These are phyloP conservation scores for Indri indri DNA, from an alignment of 2,113 vertebrate genomes.

Conservation along the genomic window DNA sequence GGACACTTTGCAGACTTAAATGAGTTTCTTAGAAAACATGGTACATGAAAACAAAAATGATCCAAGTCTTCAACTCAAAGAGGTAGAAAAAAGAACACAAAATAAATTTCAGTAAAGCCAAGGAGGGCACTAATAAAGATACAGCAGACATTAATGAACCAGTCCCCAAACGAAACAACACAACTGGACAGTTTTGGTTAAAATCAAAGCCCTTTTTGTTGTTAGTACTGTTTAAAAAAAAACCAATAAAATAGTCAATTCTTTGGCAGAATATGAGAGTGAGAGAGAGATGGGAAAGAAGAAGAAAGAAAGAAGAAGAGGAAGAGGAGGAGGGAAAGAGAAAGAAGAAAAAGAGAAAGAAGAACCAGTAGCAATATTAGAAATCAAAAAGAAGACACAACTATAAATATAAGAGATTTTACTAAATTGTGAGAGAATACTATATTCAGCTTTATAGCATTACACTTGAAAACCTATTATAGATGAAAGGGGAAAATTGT, in stretches of 20 bases:
- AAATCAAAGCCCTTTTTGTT: background rate
- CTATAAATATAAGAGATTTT: background rate
- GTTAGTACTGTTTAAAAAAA: background rate
- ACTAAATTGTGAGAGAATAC: background rate
- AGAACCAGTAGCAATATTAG: background rate
- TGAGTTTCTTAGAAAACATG: conserved; percentile 2
- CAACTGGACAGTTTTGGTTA: background rate
- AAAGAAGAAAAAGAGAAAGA: background rate
- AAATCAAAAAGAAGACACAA: background rate
- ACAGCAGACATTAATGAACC: background rate
- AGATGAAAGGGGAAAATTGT: background rate
- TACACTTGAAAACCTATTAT: background rate
- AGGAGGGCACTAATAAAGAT: background rate
- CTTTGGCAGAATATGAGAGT: background rate
- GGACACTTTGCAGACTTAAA: background rate
- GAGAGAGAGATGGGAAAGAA: background rate
- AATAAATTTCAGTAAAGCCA: background rate
- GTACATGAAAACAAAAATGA: background rate
- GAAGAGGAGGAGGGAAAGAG: no score
- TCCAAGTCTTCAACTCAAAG: background rate
- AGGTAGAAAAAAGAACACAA: background rate
- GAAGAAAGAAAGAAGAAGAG: background rate
- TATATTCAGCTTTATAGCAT: background rate
- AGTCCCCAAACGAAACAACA: background rate
- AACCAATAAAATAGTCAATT: background rate